Percentiles rank a stretch among this genome's conserved stretches.
Conservation (phyloP, 2,797 vertebrate species). For the Silurus lanzhouensis region DNA sequence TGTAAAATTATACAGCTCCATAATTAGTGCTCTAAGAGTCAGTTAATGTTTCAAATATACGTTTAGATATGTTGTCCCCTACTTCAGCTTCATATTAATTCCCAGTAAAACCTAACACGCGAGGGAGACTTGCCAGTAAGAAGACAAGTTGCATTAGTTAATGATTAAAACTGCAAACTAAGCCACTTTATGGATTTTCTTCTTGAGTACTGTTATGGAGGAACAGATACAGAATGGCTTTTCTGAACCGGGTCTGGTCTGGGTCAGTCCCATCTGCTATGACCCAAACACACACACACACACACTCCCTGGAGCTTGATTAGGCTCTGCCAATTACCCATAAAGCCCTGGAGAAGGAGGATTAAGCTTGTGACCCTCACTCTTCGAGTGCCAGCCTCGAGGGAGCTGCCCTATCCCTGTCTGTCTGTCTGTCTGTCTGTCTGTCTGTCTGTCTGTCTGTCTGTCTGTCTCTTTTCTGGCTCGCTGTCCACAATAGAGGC, state of each 20-base stretch:
- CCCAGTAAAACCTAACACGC: background rate
- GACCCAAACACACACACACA: constrained; percentile 46
- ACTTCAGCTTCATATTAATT: background rate
- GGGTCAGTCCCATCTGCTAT: constrained; percentile 34
- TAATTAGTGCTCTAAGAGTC: background rate
- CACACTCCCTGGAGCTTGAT: constrained; percentile 70
- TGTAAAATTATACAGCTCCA: background rate
- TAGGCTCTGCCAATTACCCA: constrained; percentile 78
- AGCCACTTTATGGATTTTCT: background rate
- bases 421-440: constrained; percentile 14
- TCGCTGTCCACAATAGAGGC: constrained; percentile 71
- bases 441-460: constrained; percentile 35
- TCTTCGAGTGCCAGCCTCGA: constrained; percentile 59
- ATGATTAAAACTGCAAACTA: constrained; percentile 30
- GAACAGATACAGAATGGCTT: constrained; percentile 32
- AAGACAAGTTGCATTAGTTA: background rate
- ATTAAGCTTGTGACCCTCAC: constrained; percentile 77
- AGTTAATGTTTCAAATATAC: background rate
- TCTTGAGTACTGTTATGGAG: background rate
- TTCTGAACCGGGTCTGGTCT: constrained; percentile 12
- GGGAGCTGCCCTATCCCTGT: constrained; percentile 45
- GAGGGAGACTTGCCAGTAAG: background rate
- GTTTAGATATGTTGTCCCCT: background rate
- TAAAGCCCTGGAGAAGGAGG: constrained; percentile 70
- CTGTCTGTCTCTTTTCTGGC: constrained; percentile 42